Percentiles rank a stretch among this genome's conserved stretches.
Conservation (phyloP, 2,113 vertebrate genomes). For the Carassius carassius region DNA sequence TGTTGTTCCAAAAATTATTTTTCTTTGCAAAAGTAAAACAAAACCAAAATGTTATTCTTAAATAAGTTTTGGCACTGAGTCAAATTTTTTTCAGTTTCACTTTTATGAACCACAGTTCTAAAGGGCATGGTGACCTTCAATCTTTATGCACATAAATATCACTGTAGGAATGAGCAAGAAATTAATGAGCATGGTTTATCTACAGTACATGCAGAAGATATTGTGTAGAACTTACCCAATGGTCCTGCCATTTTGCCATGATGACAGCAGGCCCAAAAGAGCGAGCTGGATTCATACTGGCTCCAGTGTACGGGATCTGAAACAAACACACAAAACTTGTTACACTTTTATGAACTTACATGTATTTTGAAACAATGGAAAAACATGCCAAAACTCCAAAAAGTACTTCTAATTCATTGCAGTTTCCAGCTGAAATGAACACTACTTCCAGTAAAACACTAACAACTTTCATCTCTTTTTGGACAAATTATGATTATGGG, state of each 20-base stretch:
- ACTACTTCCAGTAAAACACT: not conserved
- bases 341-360: not conserved
- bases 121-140: not conserved
- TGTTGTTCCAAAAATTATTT: constrained; percentile 18
- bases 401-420: not conserved
- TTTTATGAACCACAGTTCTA: not conserved
- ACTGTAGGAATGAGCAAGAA: not conserved
- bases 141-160: not conserved
- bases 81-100: not conserved
- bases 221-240: constrained; percentile 66
- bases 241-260: constrained; percentile 69
- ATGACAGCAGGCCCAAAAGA: constrained; percentile 71
- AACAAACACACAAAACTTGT: constrained; percentile 26
- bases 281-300: constrained; percentile 77
- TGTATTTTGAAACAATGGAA: not conserved
- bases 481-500: not conserved
- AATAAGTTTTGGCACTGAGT: constrained; percentile 15
- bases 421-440: not conserved
- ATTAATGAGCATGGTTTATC: not conserved
- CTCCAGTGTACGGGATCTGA: constrained; percentile 74
- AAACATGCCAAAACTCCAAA: not conserved
- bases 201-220: not conserved
- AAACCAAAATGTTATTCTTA: constrained; percentile 35
- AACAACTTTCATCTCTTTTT: not conserved
- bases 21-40: constrained; percentile 31